phyloP scores from a whole-genome alignment of 2,113 vertebrate species.

The Pluvialis apricaria region DNA sequence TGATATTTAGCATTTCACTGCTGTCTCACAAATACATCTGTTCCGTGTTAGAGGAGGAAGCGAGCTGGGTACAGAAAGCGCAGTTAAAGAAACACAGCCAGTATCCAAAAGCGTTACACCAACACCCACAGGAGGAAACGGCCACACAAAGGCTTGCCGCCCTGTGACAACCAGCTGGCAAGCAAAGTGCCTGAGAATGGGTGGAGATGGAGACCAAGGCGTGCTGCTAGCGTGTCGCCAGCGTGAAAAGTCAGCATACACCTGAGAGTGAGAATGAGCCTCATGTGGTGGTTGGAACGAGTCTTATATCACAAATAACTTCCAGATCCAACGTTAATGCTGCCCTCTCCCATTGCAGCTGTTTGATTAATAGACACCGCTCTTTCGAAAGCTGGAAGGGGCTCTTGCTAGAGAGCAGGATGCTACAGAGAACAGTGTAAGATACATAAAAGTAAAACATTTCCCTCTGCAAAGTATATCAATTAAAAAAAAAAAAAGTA shows the following conservation, averaged over 20 bases:
- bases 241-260: background rate
- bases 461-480: background rate
- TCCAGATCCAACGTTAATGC: background rate
- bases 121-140: background rate
- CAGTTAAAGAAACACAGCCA: background rate
- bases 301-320: background rate
- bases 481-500: background rate
- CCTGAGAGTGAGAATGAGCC: background rate
- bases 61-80: background rate
- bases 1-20: background rate
- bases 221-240: accelerated
- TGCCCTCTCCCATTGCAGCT: background rate
- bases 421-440: background rate
- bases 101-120: background rate
- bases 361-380: background rate
- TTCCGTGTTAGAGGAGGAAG: background rate
- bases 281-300: accelerated
- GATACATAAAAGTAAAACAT: background rate
- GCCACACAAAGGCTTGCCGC: background rate
- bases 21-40: background rate
- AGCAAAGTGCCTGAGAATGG: background rate
- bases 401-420: background rate
- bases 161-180: background rate
- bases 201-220: background rate
- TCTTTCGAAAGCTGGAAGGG: background rate